These are phyloP conservation scores for Laticauda colubrina DNA, from an alignment of 2,113 vertebrate genomes.

Conservation along the genomic window DNA sequence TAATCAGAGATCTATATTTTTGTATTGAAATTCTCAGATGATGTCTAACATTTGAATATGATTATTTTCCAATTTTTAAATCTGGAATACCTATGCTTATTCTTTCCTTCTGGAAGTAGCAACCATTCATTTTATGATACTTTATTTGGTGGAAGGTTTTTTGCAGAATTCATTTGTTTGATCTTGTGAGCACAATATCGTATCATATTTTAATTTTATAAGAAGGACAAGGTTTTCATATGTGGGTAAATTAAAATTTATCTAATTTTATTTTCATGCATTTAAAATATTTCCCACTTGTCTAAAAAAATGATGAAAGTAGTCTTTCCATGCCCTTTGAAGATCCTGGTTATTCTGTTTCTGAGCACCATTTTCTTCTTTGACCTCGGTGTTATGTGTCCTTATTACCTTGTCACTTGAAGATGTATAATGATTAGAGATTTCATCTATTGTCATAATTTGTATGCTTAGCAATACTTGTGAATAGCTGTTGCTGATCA, in stretches of 20 bases:
- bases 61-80: slow-evolving; percentile 53
- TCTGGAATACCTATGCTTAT: slow-evolving; percentile 66
- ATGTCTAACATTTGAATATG: slow-evolving; percentile 70
- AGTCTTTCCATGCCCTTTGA: not conserved
- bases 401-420: not conserved
- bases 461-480: not conserved
- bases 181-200: not conserved
- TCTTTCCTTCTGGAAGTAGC: slow-evolving; percentile 53
- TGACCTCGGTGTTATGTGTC: not conserved
- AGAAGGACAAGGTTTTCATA: not conserved
- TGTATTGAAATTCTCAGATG: slow-evolving; percentile 74
- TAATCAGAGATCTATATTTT: slow-evolving; percentile 78
- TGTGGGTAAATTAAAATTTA: not conserved
- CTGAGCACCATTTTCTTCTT: not conserved
- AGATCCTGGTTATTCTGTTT: not conserved
- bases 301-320: not conserved
- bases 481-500: not conserved
- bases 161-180: slow-evolving; percentile 48
- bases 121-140: slow-evolving; percentile 39
- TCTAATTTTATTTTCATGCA: not conserved
- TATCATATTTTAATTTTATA: not conserved
- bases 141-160: slow-evolving; percentile 50
- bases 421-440: not conserved
- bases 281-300: not conserved
- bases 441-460: not conserved